Evolutionary conservation across 2,113 vertebrate genomes (phyloP).

Genomic region (Salminus brasiliensis): DNA sequence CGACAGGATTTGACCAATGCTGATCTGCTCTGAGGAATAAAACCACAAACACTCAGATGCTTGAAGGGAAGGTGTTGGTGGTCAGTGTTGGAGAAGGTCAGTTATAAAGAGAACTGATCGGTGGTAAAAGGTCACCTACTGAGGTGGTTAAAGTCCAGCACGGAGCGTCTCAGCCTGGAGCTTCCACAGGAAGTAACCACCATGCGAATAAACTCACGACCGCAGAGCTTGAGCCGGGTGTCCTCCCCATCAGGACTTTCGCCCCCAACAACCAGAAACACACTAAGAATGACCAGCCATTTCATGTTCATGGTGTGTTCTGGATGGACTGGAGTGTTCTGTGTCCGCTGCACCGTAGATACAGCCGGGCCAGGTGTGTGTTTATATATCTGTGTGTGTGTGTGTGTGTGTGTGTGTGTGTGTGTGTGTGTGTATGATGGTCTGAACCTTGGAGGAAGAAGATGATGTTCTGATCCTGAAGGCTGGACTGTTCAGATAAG

Average conservation of each 20-base stretch:
- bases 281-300: constrained; percentile 56
- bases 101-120: neutral
- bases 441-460: constrained; percentile 69
- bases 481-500: constrained; percentile 67
- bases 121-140: constrained; percentile 56
- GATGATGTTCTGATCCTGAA: constrained; percentile 75
- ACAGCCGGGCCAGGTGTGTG: constrained; percentile 44
- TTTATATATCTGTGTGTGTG: constrained; percentile 72
- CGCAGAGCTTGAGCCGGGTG: constrained; percentile 69
- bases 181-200: constrained; percentile 73
- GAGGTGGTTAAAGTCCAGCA: constrained; percentile 39
- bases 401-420: too few species aligned
- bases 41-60: too few species aligned
- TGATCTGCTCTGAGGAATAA: too few species aligned
- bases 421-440: neutral
- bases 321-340: neutral
- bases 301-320: constrained; percentile 58
- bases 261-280: constrained; percentile 54
- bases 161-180: constrained; percentile 64
- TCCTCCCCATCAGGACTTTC: constrained; percentile 62
- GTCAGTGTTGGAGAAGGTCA: too few species aligned
- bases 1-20: neutral
- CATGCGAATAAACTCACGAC: constrained; percentile 72
- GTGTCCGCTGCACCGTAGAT: too few species aligned
- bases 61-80: too few species aligned